Percentiles rank a stretch among this genome's conserved stretches.
phyloP scores from a whole-genome alignment of 2,113 vertebrate genomes.

The Epinephelus cyanopodus region DNA sequence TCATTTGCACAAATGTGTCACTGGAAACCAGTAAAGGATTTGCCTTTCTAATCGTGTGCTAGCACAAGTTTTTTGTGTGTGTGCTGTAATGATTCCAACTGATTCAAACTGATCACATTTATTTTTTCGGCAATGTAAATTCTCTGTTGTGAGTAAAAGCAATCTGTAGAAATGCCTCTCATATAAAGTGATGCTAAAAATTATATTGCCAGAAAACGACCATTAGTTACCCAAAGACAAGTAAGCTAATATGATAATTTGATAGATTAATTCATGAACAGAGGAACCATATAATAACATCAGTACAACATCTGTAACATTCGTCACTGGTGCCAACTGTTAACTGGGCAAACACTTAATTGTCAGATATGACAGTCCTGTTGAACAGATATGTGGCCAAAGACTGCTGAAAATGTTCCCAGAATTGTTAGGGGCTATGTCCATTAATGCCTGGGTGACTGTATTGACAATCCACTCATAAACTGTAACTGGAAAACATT shows the following conservation, averaged over 20 bases:
- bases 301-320: background rate
- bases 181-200: background rate
- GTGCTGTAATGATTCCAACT: slow-evolving; percentile 1
- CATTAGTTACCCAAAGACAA: background rate
- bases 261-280: slow-evolving; percentile 4
- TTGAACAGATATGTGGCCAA: background rate
- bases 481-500: slow-evolving; percentile 76
- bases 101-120: background rate
- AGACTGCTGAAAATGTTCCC: background rate
- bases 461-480: slow-evolving; percentile 65
- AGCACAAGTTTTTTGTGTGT: slow-evolving; percentile 3
- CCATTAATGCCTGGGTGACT: slow-evolving; percentile 73
- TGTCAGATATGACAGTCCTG: background rate
- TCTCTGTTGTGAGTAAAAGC: slow-evolving; percentile 11
- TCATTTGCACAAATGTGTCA: slow-evolving; percentile 75
- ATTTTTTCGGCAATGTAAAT: slow-evolving; percentile 3
- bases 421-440: slow-evolving; percentile 9
- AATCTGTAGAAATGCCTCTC: background rate
- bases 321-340: background rate
- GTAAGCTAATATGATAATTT: background rate
- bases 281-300: background rate
- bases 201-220: background rate
- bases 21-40: slow-evolving; percentile 76
- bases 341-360: background rate
- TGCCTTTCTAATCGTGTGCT: slow-evolving; percentile 57